These are phyloP conservation scores for Danio tinwini DNA, from an alignment of 2,797 vertebrate species.

Conservation along the genomic window DNA sequence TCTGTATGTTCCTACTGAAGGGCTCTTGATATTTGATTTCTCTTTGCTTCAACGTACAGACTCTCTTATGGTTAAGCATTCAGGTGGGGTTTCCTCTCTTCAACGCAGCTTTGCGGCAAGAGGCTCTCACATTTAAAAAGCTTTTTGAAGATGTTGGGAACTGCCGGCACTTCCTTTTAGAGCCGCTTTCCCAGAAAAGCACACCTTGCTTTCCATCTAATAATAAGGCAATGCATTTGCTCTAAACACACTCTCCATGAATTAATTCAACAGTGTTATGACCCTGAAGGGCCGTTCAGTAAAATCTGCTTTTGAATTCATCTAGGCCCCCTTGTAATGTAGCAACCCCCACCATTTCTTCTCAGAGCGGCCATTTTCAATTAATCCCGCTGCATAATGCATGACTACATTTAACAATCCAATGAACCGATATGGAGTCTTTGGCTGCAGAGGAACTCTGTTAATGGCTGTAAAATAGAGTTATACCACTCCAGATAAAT, in stretches of 20 bases:
- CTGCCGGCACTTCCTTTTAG: slow-evolving; percentile 48
- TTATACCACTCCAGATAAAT: slow-evolving; percentile 68
- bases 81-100: slow-evolving; percentile 30
- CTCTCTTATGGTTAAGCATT: slow-evolving; percentile 22
- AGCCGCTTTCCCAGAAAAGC: slow-evolving; percentile 48
- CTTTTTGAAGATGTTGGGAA: slow-evolving; percentile 48
- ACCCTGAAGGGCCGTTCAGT: slow-evolving; percentile 76
- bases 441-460: slow-evolving; percentile 71
- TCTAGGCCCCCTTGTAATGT: slow-evolving; percentile 75
- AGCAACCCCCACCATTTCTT: slow-evolving; percentile 60
- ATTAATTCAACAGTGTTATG: slow-evolving; percentile 76
- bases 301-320: slow-evolving; percentile 78
- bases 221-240: slow-evolving; percentile 66
- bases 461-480: slow-evolving; percentile 81
- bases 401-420: slow-evolving; percentile 83
- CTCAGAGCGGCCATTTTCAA: slow-evolving; percentile 76
- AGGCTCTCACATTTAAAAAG: slow-evolving; percentile 43
- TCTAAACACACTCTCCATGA: slow-evolving; percentile 67
- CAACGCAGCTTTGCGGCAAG: slow-evolving; percentile 3
- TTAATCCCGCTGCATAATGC: slow-evolving; percentile 82
- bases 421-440: slow-evolving; percentile 80
- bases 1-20: slow-evolving; percentile 11
- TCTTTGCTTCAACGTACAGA: slow-evolving; percentile 1
- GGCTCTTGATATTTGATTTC: slow-evolving; percentile 49
- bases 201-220: slow-evolving; percentile 58